A percentile compares a stretch with the other conserved stretches of the same genome.
These are phyloP conservation scores for Eptatretus burgeri DNA, from an alignment of 2,113 vertebrate genomes.

Conservation along the genomic window DNA sequence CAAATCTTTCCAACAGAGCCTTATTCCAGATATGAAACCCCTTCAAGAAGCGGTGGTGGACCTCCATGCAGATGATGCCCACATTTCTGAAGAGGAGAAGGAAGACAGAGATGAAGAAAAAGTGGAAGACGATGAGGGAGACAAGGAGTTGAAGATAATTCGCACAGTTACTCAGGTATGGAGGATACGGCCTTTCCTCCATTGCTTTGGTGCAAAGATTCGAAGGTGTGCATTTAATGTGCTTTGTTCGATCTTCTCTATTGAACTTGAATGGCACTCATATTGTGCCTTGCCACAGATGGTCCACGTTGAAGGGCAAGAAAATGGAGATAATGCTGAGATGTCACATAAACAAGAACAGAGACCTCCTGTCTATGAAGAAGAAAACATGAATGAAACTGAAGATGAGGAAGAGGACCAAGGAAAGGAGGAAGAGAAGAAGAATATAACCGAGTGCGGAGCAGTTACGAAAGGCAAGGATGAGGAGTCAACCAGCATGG, in stretches of 20 bases:
- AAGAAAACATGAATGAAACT: too few species aligned
- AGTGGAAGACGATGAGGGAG: conserved; percentile 20
- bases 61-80: conserved; percentile 46
- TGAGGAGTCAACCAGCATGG: conserved; percentile 19
- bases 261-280: too few species aligned
- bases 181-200: background rate
- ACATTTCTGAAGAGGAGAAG: conserved; percentile 42
- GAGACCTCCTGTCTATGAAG: too few species aligned
- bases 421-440: conserved; percentile 22
- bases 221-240: too few species aligned
- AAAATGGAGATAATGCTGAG: too few species aligned
- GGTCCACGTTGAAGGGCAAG: too few species aligned
- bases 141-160: conserved; percentile 50
- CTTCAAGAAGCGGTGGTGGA: conserved; percentile 28
- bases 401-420: conserved; percentile 40
- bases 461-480: conserved; percentile 13
- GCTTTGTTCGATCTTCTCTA: too few species aligned
- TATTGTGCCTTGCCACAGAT: too few species aligned
- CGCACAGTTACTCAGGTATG: conserved; percentile 55
- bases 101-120: conserved; percentile 16
- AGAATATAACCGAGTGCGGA: conserved; percentile 17
- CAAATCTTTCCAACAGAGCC: conserved; percentile 22
- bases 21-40: conserved; percentile 62
- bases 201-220: too few species aligned
- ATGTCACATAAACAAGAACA: too few species aligned